Evolutionary conservation across 2,113 vertebrate genomes (phyloP).

Genomic region (Tinamus guttatus): DNA sequence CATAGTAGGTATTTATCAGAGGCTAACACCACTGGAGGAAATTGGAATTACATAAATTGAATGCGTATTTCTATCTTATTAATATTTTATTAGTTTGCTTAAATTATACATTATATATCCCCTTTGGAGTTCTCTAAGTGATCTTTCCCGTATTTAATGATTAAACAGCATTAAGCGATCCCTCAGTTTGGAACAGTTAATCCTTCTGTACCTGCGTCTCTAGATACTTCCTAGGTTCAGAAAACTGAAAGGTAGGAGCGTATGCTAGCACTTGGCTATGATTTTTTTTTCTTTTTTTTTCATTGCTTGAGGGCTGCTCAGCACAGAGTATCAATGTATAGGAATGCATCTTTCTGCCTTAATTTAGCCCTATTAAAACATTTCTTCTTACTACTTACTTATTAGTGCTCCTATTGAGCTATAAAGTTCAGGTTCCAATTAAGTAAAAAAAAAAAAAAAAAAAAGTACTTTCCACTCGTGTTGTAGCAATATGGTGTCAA

Average conservation of each 20-base stretch:
- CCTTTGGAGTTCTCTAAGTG: not conserved
- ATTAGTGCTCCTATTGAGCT: not conserved
- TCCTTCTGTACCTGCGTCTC: not conserved
- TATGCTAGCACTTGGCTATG: fast-evolving
- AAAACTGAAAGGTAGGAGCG: fast-evolving
- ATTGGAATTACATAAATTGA: not conserved
- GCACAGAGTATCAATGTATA: conserved; percentile 36
- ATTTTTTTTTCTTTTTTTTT: not conserved
- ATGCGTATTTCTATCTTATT: not conserved
- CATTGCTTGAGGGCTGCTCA: conserved; percentile 53
- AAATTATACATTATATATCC: not conserved
- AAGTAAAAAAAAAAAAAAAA: not conserved
- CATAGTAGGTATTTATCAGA: not conserved
- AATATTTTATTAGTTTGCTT: not conserved
- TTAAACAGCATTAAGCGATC: not conserved
- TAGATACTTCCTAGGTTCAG: not conserved
- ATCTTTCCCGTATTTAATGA: not conserved
- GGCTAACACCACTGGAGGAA: not conserved
- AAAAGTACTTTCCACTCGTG: not conserved
- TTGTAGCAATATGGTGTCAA: not conserved
- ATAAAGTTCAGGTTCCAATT: conserved; percentile 6
- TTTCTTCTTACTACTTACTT: conserved; percentile 39
- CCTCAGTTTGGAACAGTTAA: not conserved
- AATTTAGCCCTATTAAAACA: conserved; percentile 44
- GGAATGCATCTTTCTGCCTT: conserved; percentile 11